Evolutionary conservation across 1,140 invertebrate species (phyloP).

Genomic region (Metopolophium dirhodum): DNA sequence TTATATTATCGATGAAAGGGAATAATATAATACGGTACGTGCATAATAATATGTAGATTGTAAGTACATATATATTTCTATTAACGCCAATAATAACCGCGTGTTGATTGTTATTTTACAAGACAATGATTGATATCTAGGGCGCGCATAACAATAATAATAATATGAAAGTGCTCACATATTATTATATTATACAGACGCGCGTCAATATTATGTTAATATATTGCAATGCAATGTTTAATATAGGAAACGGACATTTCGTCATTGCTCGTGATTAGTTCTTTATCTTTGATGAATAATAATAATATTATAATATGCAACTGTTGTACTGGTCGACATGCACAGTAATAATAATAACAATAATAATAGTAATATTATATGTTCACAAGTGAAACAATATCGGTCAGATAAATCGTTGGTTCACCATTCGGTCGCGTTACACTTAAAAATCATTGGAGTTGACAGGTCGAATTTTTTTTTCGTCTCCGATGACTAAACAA

Average conservation of each 20-base stretch:
- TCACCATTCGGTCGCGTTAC: not conserved
- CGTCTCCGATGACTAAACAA: not conserved
- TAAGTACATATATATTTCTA: not conserved
- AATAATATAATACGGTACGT: not conserved
- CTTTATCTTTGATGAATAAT: not conserved
- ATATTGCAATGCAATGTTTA: constrained; percentile 43
- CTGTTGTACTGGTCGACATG: not conserved
- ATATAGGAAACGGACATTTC: constrained; percentile 49
- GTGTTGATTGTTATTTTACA: constrained; percentile 43
- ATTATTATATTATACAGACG: constrained; percentile 7
- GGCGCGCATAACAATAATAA: constrained; percentile 42
- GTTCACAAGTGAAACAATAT: not conserved
- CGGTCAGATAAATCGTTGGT: not conserved
- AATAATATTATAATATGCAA: not conserved
- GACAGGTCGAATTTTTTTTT: not conserved
- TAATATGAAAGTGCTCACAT: constrained; percentile 48
- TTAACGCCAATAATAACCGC: not conserved
- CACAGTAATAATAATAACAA: constrained; percentile 20
- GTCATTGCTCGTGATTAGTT: constrained; percentile 37
- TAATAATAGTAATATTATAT: not conserved
- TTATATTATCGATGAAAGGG: not conserved
- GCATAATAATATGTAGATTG: not conserved
- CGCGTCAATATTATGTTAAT: constrained; percentile 41
- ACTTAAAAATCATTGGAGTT: not conserved
- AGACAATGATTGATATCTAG: constrained; percentile 42